A percentile compares a stretch with the other conserved stretches of the same genome.
These are phyloP conservation scores for Melanostoma mellinum DNA, from an alignment of 2,888 invertebrate genomes.

Conservation along the genomic window DNA sequence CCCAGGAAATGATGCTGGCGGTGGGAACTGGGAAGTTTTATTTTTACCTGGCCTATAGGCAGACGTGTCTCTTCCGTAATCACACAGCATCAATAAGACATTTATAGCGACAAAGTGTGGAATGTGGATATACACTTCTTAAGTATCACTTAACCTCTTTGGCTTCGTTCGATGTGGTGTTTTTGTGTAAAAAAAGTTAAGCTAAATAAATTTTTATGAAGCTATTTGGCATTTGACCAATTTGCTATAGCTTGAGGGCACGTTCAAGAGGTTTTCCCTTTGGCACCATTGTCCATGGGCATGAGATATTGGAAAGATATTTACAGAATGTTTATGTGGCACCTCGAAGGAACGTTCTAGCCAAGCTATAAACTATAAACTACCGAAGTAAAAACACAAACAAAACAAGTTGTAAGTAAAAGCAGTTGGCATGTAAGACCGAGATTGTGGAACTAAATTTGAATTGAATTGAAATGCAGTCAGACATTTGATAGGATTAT, in stretches of 20 bases:
- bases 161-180: constrained; percentile 3
- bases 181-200: constrained; percentile 6
- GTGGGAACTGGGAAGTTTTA: too few species aligned
- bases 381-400: too few species aligned
- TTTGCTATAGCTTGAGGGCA: constrained; percentile 12
- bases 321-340: constrained; percentile 5
- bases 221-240: constrained; percentile 60
- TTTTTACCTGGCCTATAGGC: constrained; percentile 11
- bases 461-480: constrained; percentile 33
- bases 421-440: background rate
- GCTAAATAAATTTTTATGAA: constrained; percentile 33
- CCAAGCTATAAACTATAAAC: too few species aligned
- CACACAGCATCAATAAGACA: constrained; percentile 3
- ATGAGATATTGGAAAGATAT: constrained; percentile 1
- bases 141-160: constrained; percentile 29
- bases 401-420: too few species aligned
- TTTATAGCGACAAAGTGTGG: background rate
- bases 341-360: background rate
- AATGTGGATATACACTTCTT: background rate
- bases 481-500: constrained; percentile 37
- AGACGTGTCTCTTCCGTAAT: too few species aligned
- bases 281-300: background rate
- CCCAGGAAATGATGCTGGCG: too few species aligned
- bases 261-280: background rate
- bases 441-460: constrained; percentile 24